Evolutionary conservation across 35 echinoderm and acorn worm genomes (phyloP), one percentile per base, ranked within the genome.

Genomic region (Lytechinus pictus): DNA sequence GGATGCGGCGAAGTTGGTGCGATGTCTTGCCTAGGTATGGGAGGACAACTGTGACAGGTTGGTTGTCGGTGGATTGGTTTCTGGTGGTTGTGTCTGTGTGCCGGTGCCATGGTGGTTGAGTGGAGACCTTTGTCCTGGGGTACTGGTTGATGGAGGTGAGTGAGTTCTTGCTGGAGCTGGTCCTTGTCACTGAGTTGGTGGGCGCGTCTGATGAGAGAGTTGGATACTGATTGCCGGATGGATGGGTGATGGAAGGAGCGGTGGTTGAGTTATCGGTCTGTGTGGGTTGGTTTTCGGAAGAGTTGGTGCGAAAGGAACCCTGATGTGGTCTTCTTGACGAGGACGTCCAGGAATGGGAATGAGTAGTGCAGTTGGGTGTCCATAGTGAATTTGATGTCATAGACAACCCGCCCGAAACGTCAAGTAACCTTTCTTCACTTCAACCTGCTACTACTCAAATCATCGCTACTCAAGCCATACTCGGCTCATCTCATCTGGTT

Each of bases 121-220:
- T 92, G 90, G 7, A 24, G 90, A 28, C 51, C 53, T 92, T 8
- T 8, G 14, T 44, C 16, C 53, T 44, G 1, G 90, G 90, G 90
- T 92, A 92, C 90, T 92, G 90, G 90, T 92, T 92, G 90, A 92
- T 92, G 90, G 90, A 28, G 21, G 90, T 92, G 90, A 92, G 90
- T 92, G 90, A 92, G 90, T 92, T 92, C 90, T 54, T 92, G 28
- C 9, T 92, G 90, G 24, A 92, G 90, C 33, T 92, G 90, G 33
- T 16, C 90, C 21, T 52, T 44, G 11, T 92, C 27, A 52, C 90
- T 92, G 90, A 92, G 90, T 92, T 92, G 90, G 53, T 92, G 53
- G 19, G 90, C 8, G 33, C 90, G 24, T 52, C 90, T 33, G 90
- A 92, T 92, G 90, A 92, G 90, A 8, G 90, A 28, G 90, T 44